Evolutionary conservation across 2,888 invertebrate genomes (phyloP), one percentile per base, ranked within the genome.

Genomic region (Aproaerema taeniolella): DNA sequence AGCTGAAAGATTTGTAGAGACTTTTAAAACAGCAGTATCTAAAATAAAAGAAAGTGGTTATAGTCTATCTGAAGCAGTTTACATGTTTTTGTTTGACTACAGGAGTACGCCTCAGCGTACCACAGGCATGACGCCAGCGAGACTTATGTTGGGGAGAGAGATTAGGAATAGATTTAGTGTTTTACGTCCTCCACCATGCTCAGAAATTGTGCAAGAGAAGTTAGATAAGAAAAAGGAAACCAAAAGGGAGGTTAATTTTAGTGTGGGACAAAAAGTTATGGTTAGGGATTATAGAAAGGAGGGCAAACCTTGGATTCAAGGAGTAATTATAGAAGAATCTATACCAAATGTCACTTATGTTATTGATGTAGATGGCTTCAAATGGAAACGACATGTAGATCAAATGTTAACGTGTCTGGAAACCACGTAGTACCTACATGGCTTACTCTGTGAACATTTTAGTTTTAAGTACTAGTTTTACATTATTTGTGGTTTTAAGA

Each of bases 1-100:
- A 1, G 49, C 49, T 2, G 45, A 49, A 26, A 26, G 47, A 8
- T 47, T 49, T 43, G 45, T 49, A 3, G 49, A 45, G 12, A 45
- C 42, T 12, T 46, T 49, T 38, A 48, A 46, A 42, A 25, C 39
- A 10, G 20, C 44, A 28, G 10, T 47, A n/a, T n/a, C n/a, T n/a
- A n/a, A n/a, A n/a, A n/a, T n/a, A n/a, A n/a, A n/a, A n/a, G n/a
- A n/a, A n/a, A 2, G 39, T 38, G 48, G 42, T 1, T n/a, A 38
- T 8, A 3, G 7, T 2, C 9, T 46, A 2, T 1, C 6, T 3
- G 33, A 20, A 1, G 46, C 49, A 9, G 25, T 45, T 6, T 43
- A 41, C 31, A 14, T 49, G 26, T 49, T 49, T 31, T 17, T 49
- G 1, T 38, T 39, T 2, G 46, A 49, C 12, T 46, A 49, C 14